These are phyloP conservation scores for Cervus canadensis DNA, from an alignment of 2,113 vertebrate genomes.

Conservation along the genomic window DNA sequence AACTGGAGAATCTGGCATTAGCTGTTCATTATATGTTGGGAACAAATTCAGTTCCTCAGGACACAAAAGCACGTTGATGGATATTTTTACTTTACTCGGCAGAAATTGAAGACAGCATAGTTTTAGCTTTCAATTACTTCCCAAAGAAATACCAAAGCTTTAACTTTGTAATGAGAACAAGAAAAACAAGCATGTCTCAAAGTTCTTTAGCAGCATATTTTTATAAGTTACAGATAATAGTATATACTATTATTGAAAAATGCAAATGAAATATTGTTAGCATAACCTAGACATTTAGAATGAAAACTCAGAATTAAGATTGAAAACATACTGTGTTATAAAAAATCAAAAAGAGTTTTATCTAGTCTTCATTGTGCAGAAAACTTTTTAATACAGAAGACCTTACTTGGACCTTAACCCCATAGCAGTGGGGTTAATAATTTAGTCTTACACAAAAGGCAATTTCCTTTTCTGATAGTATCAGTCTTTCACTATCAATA, in stretches of 20 bases:
- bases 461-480: neutral
- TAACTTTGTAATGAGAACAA: neutral
- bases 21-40: neutral
- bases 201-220: neutral
- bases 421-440: neutral
- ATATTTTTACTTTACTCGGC: conserved; percentile 18
- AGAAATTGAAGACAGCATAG: conserved; percentile 9
- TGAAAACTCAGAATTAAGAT: neutral
- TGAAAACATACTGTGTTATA: neutral
- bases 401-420: neutral
- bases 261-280: neutral
- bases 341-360: neutral
- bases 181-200: neutral
- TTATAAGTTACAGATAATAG: neutral
- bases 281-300: neutral
- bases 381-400: neutral
- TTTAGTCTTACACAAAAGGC: neutral
- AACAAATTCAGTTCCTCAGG: conserved; percentile 16
- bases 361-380: neutral
- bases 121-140: neutral
- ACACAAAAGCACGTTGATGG: conserved; percentile 22
- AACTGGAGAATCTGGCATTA: neutral
- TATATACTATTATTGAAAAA: neutral
- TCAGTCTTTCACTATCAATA: neutral
- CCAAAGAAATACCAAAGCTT: neutral